These are phyloP conservation scores for Oryzias curvinotus DNA, from an alignment of 2,113 vertebrate genomes.

Conservation along the genomic window DNA sequence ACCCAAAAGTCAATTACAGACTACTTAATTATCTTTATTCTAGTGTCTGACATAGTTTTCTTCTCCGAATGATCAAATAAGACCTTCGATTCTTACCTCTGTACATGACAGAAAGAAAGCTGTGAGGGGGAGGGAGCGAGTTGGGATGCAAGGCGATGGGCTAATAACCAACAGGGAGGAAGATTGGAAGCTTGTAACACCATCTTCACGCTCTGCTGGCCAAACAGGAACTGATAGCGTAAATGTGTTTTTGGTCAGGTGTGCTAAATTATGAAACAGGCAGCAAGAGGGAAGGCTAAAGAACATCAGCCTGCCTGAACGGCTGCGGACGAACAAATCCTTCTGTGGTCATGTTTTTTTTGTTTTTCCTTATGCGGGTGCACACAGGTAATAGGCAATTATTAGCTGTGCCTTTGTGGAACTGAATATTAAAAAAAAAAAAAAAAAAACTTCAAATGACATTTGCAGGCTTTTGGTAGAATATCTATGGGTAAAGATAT, in stretches of 20 bases:
- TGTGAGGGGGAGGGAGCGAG: slow-evolving; percentile 29
- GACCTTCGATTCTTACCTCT: slow-evolving; percentile 22
- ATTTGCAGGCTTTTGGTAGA: slow-evolving; percentile 50
- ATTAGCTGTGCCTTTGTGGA: slow-evolving; percentile 29
- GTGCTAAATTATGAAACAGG: slow-evolving; percentile 77
- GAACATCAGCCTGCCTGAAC: slow-evolving; percentile 50
- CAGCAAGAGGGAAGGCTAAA: slow-evolving; percentile 59
- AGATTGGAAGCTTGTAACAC: slow-evolving; percentile 56
- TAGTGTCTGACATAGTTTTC: no score
- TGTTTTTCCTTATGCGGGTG: not conserved
- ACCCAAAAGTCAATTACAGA: no score
- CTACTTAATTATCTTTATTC: no score
- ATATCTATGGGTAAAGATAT: slow-evolving; percentile 48
- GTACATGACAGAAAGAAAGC: slow-evolving; percentile 26
- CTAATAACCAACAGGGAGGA: slow-evolving; percentile 33
- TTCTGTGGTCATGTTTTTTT: slow-evolving; percentile 28
- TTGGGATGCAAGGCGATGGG: slow-evolving; percentile 1
- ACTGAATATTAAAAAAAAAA: slow-evolving; percentile 17
- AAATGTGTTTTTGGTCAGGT: slow-evolving; percentile 77
- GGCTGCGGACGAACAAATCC: slow-evolving; percentile 49
- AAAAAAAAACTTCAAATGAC: slow-evolving; percentile 25
- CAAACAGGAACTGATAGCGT: slow-evolving; percentile 71
- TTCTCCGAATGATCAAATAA: no score
- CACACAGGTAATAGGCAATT: slow-evolving; percentile 1
- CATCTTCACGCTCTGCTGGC: slow-evolving; percentile 66